A percentile compares a stretch with the other conserved stretches of the same genome.
Conservation (phyloP, 2,113 vertebrate genomes). For the Ifrita kowaldi region DNA sequence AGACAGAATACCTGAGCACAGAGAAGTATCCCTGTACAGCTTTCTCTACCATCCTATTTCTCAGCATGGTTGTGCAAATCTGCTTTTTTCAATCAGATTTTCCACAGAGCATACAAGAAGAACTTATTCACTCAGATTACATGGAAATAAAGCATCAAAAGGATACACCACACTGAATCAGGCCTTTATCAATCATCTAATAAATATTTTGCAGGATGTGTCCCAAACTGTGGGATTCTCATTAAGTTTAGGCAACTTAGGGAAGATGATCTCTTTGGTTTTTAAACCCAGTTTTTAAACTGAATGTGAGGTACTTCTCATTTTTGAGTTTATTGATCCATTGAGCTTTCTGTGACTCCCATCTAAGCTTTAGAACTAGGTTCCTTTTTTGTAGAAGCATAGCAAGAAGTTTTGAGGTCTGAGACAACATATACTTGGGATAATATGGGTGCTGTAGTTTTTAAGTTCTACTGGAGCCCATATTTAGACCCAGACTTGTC, state of each 20-base stretch:
- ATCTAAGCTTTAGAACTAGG: background rate
- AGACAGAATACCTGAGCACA: background rate
- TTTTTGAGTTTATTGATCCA: background rate
- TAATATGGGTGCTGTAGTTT: background rate
- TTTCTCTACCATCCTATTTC: background rate
- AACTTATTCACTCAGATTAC: background rate
- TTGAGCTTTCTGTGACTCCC: background rate
- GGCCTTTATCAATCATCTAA: background rate
- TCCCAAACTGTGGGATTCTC: background rate
- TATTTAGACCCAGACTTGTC: background rate
- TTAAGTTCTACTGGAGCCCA: background rate
- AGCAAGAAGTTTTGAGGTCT: background rate
- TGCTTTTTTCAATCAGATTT: background rate
- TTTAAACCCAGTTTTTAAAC: background rate
- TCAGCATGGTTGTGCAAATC: background rate
- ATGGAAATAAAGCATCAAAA: background rate
- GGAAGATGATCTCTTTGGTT: background rate
- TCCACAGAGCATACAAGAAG: background rate
- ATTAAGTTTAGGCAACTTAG: background rate
- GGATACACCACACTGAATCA: background rate
- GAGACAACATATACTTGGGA: background rate
- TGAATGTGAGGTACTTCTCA: accelerated
- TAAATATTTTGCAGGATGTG: background rate
- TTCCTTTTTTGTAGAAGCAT: background rate
- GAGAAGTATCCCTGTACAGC: background rate